phyloP scores from a whole-genome alignment of 2,113 vertebrate species.

The Prunella himalayana region DNA sequence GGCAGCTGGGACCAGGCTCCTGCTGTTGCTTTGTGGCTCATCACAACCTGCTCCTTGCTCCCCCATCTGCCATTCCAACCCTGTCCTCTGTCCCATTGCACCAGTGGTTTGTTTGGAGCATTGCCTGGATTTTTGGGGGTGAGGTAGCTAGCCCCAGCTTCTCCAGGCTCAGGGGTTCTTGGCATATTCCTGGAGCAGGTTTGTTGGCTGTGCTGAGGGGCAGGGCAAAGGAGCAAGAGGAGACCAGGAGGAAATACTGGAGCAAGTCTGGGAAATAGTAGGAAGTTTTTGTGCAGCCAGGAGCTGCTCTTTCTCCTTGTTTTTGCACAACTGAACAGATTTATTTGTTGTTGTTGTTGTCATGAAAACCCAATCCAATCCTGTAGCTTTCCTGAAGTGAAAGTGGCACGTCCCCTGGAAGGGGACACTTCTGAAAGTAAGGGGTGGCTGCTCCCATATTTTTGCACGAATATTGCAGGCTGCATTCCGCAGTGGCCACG shows the following conservation, averaged over 20 bases:
- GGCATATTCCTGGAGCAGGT: neutral
- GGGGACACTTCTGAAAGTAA: neutral
- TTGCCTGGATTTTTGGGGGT: neutral
- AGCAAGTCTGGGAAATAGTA: neutral
- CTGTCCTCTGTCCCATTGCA: neutral
- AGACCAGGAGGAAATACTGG: neutral
- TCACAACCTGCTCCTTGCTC: neutral
- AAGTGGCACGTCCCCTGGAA: neutral
- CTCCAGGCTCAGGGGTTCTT: neutral
- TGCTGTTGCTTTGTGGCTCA: accelerated
- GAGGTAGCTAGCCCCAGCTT: neutral
- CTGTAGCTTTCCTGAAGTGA: neutral
- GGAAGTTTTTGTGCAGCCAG: neutral
- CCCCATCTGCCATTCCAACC: neutral
- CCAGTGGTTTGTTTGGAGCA: neutral
- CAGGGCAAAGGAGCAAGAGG: neutral
- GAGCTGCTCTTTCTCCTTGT: neutral
- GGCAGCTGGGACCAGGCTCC: neutral
- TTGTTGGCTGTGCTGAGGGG: neutral
- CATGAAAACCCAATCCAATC: neutral
- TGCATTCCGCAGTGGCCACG: neutral
- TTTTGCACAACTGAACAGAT: neutral
- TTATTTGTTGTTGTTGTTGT: neutral
- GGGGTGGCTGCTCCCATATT: accelerated
- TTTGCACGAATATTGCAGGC: neutral